These are phyloP conservation scores for Ispidina picta DNA, from an alignment of 2,797 vertebrate species.

Conservation along the genomic window DNA sequence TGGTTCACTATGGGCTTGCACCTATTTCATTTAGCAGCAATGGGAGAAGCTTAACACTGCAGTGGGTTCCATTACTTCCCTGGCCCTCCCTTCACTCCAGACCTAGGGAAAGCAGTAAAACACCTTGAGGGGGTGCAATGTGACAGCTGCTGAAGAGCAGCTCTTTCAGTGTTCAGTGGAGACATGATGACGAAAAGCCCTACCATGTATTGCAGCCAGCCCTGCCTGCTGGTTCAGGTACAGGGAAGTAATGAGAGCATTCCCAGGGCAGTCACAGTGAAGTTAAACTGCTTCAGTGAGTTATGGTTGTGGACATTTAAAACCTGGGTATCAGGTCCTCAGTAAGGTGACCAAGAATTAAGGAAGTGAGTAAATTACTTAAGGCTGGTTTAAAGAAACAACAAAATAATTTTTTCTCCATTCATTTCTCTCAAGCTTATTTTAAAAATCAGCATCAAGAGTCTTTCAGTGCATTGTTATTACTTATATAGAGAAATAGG, in stretches of 20 bases:
- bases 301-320: background rate
- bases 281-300: background rate
- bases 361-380: background rate
- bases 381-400: background rate
- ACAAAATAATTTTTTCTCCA: background rate
- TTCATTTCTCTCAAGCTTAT: constrained; percentile 36
- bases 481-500: background rate
- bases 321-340: background rate
- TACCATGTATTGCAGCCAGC: background rate
- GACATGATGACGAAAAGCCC: background rate
- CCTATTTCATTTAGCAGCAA: background rate
- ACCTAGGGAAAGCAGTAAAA: background rate
- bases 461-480: constrained; percentile 15
- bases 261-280: background rate
- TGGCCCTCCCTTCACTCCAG: background rate
- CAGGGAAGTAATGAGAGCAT: background rate
- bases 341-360: background rate
- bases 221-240: accelerated
- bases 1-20: background rate
- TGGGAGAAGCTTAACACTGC: background rate
- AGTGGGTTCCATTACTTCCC: background rate
- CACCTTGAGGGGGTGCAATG: background rate
- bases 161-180: background rate
- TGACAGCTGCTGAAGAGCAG: background rate
- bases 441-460: background rate